Percentiles rank a stretch among this genome's conserved stretches.
Conservation (phyloP, 2,888 invertebrate species). For the Drosophila paucipuncta region DNA sequence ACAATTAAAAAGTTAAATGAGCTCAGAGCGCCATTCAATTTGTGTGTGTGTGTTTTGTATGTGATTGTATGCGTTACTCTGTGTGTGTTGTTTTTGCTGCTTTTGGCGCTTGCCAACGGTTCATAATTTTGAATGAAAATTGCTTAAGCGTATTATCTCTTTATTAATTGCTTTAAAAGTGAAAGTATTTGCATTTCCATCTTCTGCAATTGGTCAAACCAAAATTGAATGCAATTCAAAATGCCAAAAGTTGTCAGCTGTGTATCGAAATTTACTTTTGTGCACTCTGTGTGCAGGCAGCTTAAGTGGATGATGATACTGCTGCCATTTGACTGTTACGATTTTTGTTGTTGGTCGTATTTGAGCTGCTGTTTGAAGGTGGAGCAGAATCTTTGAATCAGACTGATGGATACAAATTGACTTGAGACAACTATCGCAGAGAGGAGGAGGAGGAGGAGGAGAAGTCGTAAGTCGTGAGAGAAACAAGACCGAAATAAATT, state of each 20-base stretch:
- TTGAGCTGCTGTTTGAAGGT: constrained; percentile 23
- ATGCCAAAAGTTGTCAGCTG: constrained; percentile 30
- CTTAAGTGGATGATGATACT: not conserved
- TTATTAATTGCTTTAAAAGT: constrained; percentile 63
- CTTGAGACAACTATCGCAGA: constrained; percentile 56
- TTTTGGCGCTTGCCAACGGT: constrained; percentile 25
- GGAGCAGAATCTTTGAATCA: constrained; percentile 3
- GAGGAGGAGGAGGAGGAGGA: not conserved
- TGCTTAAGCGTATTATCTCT: constrained; percentile 50
- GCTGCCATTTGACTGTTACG: constrained; percentile 7
- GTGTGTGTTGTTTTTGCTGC: constrained; percentile 1
- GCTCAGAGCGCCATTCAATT: constrained; percentile 60
- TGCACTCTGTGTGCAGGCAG: constrained; percentile 32
- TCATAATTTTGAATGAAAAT: constrained; percentile 56
- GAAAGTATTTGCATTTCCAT: constrained; percentile 25
- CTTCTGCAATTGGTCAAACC: constrained; percentile 39
- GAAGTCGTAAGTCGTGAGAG: not conserved
- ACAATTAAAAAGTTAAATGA: constrained; percentile 81
- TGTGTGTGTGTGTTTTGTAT: not conserved
- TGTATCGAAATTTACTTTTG: constrained; percentile 35
- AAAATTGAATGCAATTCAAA: constrained; percentile 59
- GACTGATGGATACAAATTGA: constrained; percentile 65
- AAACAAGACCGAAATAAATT: constrained; percentile 53
- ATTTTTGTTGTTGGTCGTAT: constrained; percentile 30
- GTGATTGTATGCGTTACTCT: not conserved